Percentiles rank a stretch among this genome's conserved stretches.
Evolutionary conservation across 2,113 vertebrate genomes (phyloP).

Genomic region (Tinamus guttatus): DNA sequence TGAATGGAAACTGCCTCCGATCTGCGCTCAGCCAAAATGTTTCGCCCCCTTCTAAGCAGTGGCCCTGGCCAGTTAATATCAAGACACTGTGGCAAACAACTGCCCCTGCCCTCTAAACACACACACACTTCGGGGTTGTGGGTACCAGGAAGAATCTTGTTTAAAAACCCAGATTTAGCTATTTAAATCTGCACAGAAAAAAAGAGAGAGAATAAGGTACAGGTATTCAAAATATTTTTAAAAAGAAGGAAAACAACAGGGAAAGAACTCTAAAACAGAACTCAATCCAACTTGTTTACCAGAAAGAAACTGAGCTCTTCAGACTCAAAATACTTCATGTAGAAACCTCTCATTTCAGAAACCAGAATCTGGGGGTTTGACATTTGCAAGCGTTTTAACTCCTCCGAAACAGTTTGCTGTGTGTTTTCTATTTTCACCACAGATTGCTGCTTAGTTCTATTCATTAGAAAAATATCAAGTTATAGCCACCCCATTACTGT

Average conservation of each 20-base stretch:
- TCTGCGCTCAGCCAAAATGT: background rate
- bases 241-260: too few relatives aligned
- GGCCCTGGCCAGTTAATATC: background rate
- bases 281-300: background rate
- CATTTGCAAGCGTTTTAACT: background rate
- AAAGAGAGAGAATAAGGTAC: background rate
- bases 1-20: constrained; percentile 45
- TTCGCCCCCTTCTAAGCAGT: background rate
- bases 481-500: background rate
- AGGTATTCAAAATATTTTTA: background rate
- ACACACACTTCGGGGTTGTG: background rate
- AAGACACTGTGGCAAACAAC: background rate
- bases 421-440: background rate
- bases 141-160: background rate
- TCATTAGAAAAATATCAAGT: background rate
- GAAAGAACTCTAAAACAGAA: background rate
- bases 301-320: background rate
- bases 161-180: background rate
- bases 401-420: background rate
- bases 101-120: background rate
- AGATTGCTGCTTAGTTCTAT: background rate
- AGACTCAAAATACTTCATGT: background rate
- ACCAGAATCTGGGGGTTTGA: background rate
- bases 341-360: background rate
- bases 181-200: background rate